Base-by-base conservation (phyloP, 2,888 invertebrate genomes). In the Aphrophora alni region DNA sequence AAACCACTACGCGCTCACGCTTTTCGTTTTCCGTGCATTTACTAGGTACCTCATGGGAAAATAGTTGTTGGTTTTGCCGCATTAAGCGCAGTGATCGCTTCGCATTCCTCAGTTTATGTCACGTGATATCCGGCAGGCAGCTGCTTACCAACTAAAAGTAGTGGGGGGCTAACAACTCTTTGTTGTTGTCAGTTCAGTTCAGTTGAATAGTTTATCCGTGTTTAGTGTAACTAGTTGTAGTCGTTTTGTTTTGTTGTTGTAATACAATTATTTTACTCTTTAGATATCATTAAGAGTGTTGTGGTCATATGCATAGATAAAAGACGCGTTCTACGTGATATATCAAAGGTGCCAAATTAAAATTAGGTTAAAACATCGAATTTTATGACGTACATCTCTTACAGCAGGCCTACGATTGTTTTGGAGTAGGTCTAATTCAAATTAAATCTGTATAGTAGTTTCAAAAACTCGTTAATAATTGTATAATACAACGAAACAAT, bases 51-150 rank as follows among this genome's bases (percentile, higher is more conserved):
- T 3, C 33, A 5, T 5, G 8, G 8, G 5, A 44, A 44, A 44
- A 59, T 59, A 59, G 5, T 59, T 59, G 21, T 21, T 59, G 10
- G 59, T 59, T 59, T 59, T 21, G 59, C 21, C 59, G 59, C 59
- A 2, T 59, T n/a, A 21, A 21, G 59, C 59, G 77, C 59, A 27
- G 10, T 26, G 25, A 38, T 44, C 51, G 78, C 25, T 27, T 33
- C 28, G 59, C 78, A 78, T 78, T 78, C 78, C 73, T 27, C 4
- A 71, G 28, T 72, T 73, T 33, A 71, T 26, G 44, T 78, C 78
- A 78, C 73, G 78, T 78, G 78, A 78, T 51, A 70, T 78, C 78
- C 78, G 78, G 78, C 73, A 59, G 73, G 78, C 78, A 78, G 78
- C 78, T 72, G 78, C 71, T 44, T 69, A 33, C 70, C 8, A 44